These are phyloP conservation scores for Apamea crenata DNA, from an alignment of 2,888 invertebrate genomes.

Conservation along the genomic window DNA sequence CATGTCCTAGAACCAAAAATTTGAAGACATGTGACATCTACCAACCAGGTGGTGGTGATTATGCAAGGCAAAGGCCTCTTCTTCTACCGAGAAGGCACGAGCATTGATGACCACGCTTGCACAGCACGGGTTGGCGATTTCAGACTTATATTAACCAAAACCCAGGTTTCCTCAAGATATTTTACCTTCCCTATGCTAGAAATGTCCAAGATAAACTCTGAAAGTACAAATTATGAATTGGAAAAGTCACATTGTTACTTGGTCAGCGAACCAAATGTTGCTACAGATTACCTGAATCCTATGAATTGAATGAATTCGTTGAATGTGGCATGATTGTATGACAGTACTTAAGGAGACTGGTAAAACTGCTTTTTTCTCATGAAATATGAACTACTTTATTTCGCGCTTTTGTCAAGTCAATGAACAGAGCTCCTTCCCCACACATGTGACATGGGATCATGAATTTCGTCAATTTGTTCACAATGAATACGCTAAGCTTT, in stretches of 20 bases:
- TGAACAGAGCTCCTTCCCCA: constrained; percentile 29
- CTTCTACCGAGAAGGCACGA: too few relatives aligned
- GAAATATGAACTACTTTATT: constrained; percentile 3
- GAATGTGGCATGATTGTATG: not conserved
- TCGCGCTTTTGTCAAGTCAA: constrained; percentile 6
- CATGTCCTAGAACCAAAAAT: too few relatives aligned
- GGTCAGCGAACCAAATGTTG: not conserved
- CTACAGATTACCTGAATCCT: not conserved
- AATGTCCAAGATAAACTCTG: not conserved
- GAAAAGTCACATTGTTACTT: not conserved
- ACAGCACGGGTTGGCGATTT: too few relatives aligned
- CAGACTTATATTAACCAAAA: not conserved
- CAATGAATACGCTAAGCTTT: constrained; percentile 60
- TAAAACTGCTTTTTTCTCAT: not conserved
- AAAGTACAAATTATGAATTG: too few relatives aligned
- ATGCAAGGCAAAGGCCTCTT: too few relatives aligned
- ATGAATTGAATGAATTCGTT: not conserved
- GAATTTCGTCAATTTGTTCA: constrained; percentile 60
- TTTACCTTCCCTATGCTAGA: not conserved
- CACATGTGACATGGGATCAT: constrained; percentile 45
- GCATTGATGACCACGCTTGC: too few relatives aligned
- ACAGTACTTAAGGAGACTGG: not conserved
- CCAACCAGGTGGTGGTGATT: too few relatives aligned
- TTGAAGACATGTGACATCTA: too few relatives aligned
- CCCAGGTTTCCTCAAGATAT: not conserved